phyloP scores from a whole-genome alignment of 2,797 vertebrate genomes.

The Lophius americanus region DNA sequence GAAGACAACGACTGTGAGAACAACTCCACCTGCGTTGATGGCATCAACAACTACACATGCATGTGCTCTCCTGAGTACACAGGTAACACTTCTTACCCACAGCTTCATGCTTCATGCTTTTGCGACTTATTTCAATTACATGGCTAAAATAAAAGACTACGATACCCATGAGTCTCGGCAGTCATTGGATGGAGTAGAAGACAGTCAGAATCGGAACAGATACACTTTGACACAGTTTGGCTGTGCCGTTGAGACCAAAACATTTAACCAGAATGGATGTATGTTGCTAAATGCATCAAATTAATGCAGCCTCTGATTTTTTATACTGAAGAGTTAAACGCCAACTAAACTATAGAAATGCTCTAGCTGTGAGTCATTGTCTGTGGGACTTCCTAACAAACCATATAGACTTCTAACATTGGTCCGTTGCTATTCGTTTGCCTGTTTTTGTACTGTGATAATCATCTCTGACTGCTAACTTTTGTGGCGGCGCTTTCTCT shows the following conservation, averaged over 20 bases:
- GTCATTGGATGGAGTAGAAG: neutral
- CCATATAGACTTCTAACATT: slow-evolving; percentile 32
- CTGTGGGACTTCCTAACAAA: neutral
- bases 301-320: neutral
- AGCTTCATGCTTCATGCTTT: neutral
- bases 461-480: slow-evolving; percentile 76
- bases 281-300: neutral
- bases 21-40: slow-evolving; percentile 96
- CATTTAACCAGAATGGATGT: neutral
- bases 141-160: neutral
- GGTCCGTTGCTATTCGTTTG: slow-evolving; percentile 63
- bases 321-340: neutral
- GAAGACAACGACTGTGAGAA: slow-evolving; percentile 99
- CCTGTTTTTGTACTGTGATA: slow-evolving; percentile 74
- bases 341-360: too few species aligned
- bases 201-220: neutral
- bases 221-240: neutral
- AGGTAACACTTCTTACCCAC: slow-evolving; percentile 80
- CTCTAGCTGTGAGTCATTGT: too few species aligned
- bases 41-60: slow-evolving; percentile 98
- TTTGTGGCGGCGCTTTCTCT: slow-evolving; percentile 71
- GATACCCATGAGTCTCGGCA: neutral
- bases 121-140: neutral
- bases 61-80: slow-evolving; percentile 96
- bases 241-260: neutral